Evolutionary conservation across 2,797 vertebrate species (phyloP).

Genomic region (Pagetopsis macropterus): DNA sequence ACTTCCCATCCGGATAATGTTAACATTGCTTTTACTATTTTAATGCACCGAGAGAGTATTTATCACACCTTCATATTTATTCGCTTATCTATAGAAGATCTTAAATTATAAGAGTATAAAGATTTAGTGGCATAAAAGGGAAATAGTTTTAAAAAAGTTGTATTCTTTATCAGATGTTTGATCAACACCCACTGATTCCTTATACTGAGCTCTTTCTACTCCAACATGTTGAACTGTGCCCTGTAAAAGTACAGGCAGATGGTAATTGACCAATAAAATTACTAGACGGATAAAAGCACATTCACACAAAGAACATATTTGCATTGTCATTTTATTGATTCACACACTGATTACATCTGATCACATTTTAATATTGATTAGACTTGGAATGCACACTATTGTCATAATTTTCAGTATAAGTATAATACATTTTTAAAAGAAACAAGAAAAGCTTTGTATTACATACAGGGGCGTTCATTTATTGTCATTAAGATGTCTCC

Average conservation of each 20-base stretch:
- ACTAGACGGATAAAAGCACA: background rate
- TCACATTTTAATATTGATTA: constrained; percentile 75
- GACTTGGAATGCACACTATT: constrained; percentile 63
- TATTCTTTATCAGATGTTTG: too few relatives aligned
- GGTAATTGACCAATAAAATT: background rate
- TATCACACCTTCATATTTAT: too few relatives aligned
- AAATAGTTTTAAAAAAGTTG: too few relatives aligned
- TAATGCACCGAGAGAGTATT: too few relatives aligned
- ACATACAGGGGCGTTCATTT: constrained; percentile 22
- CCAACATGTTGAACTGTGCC: constrained; percentile 2
- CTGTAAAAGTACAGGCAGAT: background rate
- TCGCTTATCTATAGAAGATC: too few relatives aligned
- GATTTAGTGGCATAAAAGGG: too few relatives aligned
- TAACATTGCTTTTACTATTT: background rate
- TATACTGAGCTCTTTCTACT: too few relatives aligned
- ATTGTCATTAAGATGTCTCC: background rate
- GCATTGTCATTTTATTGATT: constrained; percentile 77
- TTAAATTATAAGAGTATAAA: too few relatives aligned
- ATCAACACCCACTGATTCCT: too few relatives aligned
- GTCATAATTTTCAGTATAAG: constrained; percentile 52
- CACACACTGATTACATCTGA: constrained; percentile 80
- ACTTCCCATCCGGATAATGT: background rate
- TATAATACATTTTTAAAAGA: constrained; percentile 44
- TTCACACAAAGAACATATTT: constrained; percentile 6
- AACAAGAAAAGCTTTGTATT: constrained; percentile 26